phyloP scores from a whole-genome alignment of 2,113 vertebrate genomes.

The Atrichornis clamosus region DNA sequence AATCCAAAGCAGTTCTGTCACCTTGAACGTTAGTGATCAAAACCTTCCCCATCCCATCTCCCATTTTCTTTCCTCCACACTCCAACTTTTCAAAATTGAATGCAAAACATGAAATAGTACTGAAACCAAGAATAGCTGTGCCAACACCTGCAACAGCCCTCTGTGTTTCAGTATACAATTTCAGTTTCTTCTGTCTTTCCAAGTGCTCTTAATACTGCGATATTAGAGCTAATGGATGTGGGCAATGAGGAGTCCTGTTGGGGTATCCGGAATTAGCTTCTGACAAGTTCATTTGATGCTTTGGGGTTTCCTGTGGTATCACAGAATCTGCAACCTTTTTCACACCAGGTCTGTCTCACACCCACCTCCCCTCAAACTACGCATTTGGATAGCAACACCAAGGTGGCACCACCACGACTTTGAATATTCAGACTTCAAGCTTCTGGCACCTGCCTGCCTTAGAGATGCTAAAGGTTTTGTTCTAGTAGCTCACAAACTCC shows the following conservation, averaged over 20 bases:
- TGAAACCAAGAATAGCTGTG: not conserved
- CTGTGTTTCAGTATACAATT: not conserved
- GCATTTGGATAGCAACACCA: not conserved
- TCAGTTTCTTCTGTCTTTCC: not conserved
- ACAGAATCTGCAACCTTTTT: not conserved
- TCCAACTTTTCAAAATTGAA: not conserved
- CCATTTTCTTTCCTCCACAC: not conserved
- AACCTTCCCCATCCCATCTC: not conserved
- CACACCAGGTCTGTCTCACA: accelerated
- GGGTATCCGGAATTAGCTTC: not conserved
- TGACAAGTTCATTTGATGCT: not conserved
- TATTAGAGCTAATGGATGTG: not conserved
- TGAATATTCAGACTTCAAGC: not conserved
- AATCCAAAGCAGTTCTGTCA: not conserved
- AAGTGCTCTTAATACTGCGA: not conserved
- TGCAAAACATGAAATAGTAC: not conserved
- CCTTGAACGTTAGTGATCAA: not conserved
- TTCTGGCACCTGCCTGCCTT: no score
- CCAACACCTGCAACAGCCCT: not conserved
- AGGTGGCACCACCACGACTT: not conserved
- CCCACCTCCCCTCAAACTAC: not conserved
- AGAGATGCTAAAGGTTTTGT: not conserved
- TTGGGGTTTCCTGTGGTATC: not conserved
- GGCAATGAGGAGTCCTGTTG: not conserved
- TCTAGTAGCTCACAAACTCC: not conserved